These are phyloP conservation scores for Anhinga anhinga DNA, from an alignment of 2,113 vertebrate species.

Conservation along the genomic window DNA sequence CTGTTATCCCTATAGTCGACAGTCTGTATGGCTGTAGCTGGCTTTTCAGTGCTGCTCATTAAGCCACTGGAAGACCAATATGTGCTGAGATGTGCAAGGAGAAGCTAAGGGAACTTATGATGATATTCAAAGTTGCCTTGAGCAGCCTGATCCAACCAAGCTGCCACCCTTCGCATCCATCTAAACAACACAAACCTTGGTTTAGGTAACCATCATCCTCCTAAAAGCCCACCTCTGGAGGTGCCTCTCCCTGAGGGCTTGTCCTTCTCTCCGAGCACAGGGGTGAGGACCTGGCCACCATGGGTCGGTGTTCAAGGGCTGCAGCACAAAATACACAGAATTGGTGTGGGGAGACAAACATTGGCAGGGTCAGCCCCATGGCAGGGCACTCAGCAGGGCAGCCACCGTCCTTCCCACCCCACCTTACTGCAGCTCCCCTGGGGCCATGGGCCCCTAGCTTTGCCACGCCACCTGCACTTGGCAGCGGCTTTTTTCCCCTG, in stretches of 20 bases:
- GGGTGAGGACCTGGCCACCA: fast-evolving
- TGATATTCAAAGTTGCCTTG: not conserved
- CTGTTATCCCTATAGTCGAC: not conserved
- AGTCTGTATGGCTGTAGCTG: not conserved
- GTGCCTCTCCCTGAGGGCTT: not conserved
- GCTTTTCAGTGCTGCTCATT: not conserved
- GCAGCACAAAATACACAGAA: not conserved
- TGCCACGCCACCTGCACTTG: fast-evolving
- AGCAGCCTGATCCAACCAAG: not conserved
- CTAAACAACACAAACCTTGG: not conserved
- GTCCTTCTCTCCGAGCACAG: not conserved
- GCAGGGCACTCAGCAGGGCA: no score
- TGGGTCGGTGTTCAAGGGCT: fast-evolving
- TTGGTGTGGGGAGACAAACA: fast-evolving
- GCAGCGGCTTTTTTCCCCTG: fast-evolving
- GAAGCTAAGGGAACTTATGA: not conserved
- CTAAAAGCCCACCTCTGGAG: not conserved
- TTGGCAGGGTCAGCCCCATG: fast-evolving
- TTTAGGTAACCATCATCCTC: not conserved
- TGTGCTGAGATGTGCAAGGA: not conserved
- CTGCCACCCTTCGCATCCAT: not conserved
- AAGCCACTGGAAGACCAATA: not conserved
- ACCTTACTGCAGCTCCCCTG: not conserved
- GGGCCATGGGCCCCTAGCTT: fast-evolving
- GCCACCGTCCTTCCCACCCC: not conserved